phyloP scores from a whole-genome alignment of 2,113 vertebrate species.

The Isurus oxyrinchus region DNA sequence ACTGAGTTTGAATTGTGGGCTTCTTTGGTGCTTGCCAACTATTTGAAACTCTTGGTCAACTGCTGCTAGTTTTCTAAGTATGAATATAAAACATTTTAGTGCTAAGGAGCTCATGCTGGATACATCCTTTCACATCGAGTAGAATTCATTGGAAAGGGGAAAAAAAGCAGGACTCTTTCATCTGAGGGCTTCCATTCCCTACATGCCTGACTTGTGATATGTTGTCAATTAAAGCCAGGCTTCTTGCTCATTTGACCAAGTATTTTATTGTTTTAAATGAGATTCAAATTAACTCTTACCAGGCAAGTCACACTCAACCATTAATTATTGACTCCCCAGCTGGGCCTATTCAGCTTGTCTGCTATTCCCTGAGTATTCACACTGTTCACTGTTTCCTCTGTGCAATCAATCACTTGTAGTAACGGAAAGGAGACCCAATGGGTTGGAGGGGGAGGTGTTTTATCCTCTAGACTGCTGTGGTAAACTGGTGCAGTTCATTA shows the following conservation, averaged over 20 bases:
- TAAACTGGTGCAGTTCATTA: background rate
- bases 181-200: background rate
- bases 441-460: background rate
- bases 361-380: background rate
- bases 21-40: background rate
- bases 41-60: background rate
- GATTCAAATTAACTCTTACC: slow-evolving; percentile 18
- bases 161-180: background rate
- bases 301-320: background rate
- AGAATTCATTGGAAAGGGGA: background rate
- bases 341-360: background rate
- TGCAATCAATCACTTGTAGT: background rate
- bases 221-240: background rate
- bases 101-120: background rate
- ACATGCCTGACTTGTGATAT: background rate
- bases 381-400: background rate
- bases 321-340: background rate
- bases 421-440: background rate
- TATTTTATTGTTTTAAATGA: background rate
- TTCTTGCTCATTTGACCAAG: background rate
- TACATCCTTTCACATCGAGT: background rate
- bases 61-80: background rate
- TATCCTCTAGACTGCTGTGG: background rate
- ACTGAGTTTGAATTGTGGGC: background rate
- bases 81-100: background rate